A percentile compares a stretch with the other conserved stretches of the same genome.
phyloP scores from a whole-genome alignment of 2,888 invertebrate species.

The Lasioglossum malachurum region DNA sequence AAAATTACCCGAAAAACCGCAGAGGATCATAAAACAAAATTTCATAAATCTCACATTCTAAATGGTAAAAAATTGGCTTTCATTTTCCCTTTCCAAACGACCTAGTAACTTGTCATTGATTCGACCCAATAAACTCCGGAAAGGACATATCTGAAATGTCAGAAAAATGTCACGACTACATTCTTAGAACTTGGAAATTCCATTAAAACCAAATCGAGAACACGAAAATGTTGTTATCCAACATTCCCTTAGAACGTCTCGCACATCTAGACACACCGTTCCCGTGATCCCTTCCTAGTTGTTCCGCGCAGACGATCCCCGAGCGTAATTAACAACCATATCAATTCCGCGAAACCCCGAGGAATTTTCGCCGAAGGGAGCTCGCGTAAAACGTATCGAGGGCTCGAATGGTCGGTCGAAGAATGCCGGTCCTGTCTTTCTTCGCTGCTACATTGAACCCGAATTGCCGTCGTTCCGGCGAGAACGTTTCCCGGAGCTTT shows the following conservation, averaged over 20 bases:
- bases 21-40: too few species aligned
- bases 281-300: not conserved
- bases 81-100: too few species aligned
- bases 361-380: not conserved
- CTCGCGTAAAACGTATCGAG: not conserved
- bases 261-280: not conserved
- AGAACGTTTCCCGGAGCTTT: not conserved
- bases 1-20: too few species aligned
- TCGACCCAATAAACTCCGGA: not conserved
- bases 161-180: too few species aligned
- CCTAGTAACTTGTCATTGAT: not conserved
- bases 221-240: not conserved
- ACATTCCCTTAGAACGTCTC: not conserved
- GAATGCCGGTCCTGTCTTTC: constrained; percentile 5
- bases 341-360: not conserved
- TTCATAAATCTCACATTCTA: too few species aligned
- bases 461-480: not conserved
- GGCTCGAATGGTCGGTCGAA: not conserved
- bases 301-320: not conserved
- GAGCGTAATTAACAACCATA: constrained; percentile 6
- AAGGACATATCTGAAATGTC: too few species aligned
- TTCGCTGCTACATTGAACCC: constrained; percentile 13
- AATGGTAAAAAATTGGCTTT: too few species aligned
- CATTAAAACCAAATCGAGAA: too few species aligned
- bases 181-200: too few species aligned